These are phyloP conservation scores for Amphipyra tragopoginis DNA, from an alignment of 2,888 invertebrate genomes.

Conservation along the genomic window DNA sequence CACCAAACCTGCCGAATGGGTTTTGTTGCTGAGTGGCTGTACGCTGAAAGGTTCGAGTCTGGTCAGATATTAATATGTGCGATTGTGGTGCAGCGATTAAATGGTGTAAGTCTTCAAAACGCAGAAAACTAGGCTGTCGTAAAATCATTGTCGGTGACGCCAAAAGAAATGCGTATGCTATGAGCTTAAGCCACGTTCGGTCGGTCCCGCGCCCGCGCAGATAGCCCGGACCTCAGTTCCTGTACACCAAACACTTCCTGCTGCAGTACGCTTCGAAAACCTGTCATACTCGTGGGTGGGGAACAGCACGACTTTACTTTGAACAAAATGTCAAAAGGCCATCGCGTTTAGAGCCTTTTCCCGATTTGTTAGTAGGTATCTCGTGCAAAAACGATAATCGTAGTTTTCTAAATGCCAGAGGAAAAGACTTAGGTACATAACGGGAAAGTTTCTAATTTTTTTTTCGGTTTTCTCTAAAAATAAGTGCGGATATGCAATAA, in stretches of 20 bases:
- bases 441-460: no score
- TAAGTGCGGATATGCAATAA: slow-evolving; percentile 7
- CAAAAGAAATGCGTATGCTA: not conserved
- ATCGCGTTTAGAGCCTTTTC: no score
- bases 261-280: slow-evolving; percentile 53
- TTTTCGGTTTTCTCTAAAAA: slow-evolving; percentile 5
- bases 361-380: no score
- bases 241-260: slow-evolving; percentile 63
- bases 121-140: not conserved
- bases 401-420: no score
- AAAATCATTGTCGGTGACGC: not conserved
- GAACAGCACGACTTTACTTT: slow-evolving; percentile 20
- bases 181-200: slow-evolving; percentile 5
- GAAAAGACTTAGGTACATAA: no score
- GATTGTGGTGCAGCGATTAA: no score
- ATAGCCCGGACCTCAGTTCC: slow-evolving; percentile 57
- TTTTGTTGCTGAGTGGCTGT: no score
- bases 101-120: no score
- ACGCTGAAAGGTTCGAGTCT: no score
- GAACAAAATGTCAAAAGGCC: slow-evolving; percentile 1
- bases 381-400: no score
- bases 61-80: no score
- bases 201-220: slow-evolving; percentile 18
- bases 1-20: no score
- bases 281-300: slow-evolving; percentile 53